phyloP scores from a whole-genome alignment of 2,113 vertebrate genomes.

The Sapayoa aenigma region DNA sequence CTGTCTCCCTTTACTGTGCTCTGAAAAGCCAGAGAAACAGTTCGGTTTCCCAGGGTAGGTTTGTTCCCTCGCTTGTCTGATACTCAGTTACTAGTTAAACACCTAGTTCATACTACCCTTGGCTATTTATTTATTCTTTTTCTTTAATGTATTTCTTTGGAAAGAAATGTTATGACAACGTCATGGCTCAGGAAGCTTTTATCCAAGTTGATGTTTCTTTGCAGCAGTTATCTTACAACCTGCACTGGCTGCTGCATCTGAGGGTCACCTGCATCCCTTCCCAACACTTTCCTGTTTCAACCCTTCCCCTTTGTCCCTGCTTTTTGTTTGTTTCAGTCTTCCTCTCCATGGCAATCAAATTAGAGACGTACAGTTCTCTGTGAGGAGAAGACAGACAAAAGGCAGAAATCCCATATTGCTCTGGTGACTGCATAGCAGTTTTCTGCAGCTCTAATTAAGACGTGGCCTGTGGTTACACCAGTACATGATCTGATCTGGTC shows the following conservation, averaged over 20 bases:
- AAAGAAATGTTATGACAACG: background rate
- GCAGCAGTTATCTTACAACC: background rate
- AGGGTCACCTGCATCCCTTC: background rate
- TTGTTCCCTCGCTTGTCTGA: background rate
- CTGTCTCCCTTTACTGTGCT: background rate
- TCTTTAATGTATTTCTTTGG: background rate
- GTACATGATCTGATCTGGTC: background rate
- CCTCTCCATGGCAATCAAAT: background rate
- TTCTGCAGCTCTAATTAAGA: constrained; percentile 11
- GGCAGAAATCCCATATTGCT: background rate
- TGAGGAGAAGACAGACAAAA: background rate
- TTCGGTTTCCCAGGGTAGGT: background rate
- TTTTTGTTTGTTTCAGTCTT: background rate
- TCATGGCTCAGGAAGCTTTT: background rate
- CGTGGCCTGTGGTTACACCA: background rate
- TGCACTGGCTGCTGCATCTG: background rate
- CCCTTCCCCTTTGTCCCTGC: background rate
- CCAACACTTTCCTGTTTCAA: background rate
- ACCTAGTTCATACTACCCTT: background rate
- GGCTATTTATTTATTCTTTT: background rate
- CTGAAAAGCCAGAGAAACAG: background rate
- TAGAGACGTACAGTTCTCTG: background rate
- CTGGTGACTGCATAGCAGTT: background rate
- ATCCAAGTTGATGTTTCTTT: background rate
- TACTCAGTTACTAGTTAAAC: background rate